phyloP scores from a whole-genome alignment of 2,113 vertebrate species.

The human region GRCh38 chr12:62883501-62884000 shows the following conservation, averaged over 20 bases:
- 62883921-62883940: neutral
- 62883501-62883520: neutral
- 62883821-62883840: neutral
- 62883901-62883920: neutral
- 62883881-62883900: neutral
- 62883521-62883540: neutral
- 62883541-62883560: neutral
- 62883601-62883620: neutral
- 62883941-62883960: rapidly evolving
- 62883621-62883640: neutral
- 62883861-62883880: neutral
- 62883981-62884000: neutral
- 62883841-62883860: neutral
- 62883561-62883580: neutral
- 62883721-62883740: neutral
- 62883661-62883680: neutral
- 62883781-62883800: neutral
- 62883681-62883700: neutral
- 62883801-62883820: neutral
- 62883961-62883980: neutral
- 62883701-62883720: neutral
- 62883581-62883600: neutral
- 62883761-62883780: neutral
- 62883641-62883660: neutral
- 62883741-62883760: neutral